phyloP scores from a whole-genome alignment of 2,888 invertebrate species.

The Scelioninae gen. 2 region DNA sequence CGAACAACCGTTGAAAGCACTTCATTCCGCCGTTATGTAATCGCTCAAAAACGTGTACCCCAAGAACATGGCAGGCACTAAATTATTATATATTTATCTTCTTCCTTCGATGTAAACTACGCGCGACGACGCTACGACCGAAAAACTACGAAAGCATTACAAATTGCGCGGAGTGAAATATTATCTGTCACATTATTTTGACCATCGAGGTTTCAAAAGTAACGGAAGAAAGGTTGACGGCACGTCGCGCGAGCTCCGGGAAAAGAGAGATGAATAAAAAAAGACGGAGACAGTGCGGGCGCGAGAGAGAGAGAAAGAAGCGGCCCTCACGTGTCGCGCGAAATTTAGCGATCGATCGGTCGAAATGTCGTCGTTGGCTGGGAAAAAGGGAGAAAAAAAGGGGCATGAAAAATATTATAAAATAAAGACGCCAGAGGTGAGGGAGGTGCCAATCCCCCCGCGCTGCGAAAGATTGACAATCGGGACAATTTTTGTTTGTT shows the following conservation, averaged over 20 bases:
- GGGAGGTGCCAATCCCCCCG: no score
- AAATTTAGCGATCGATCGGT: slow-evolving; percentile 37
- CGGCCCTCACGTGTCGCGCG: slow-evolving; percentile 27
- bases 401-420: no score
- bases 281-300: neutral
- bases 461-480: no score
- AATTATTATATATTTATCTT: slow-evolving; percentile 32
- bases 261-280: slow-evolving; percentile 13
- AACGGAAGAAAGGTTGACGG: slow-evolving; percentile 51
- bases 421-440: no score
- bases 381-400: no score
- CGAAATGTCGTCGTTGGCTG: slow-evolving; percentile 15
- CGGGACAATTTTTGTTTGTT: no score
- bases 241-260: slow-evolving; percentile 15
- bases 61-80: neutral
- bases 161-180: slow-evolving; percentile 52
- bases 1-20: no score
- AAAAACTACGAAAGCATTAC: slow-evolving; percentile 48
- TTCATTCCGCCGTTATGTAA: slow-evolving; percentile 4
- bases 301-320: no score
- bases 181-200: slow-evolving; percentile 57
- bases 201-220: slow-evolving; percentile 42
- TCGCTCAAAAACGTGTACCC: slow-evolving; percentile 20
- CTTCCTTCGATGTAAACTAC: slow-evolving; percentile 19
- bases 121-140: slow-evolving; percentile 24